These are phyloP conservation scores for Empis stercorea DNA, from an alignment of 2,888 invertebrate genomes.

Conservation along the genomic window DNA sequence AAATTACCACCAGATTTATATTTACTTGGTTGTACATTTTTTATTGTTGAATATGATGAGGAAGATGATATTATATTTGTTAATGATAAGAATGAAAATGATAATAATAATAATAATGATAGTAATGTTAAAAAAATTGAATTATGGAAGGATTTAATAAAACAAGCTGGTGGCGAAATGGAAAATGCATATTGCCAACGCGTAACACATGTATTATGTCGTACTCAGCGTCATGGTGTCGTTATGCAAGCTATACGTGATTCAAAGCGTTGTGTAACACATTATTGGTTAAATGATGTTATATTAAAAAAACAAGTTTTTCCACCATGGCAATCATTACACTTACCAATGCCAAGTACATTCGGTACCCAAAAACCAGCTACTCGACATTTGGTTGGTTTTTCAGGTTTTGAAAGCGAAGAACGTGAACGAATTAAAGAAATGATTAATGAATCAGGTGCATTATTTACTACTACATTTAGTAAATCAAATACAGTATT, in stretches of 20 bases:
- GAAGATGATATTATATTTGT: conserved; percentile 37
- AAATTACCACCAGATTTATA: conserved; percentile 82
- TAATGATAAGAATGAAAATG: not conserved
- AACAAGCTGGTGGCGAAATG: conserved; percentile 76
- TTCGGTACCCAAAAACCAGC: conserved; percentile 58
- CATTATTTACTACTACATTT: conserved; percentile 65
- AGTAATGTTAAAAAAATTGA: not conserved
- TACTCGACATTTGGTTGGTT: conserved; percentile 62
- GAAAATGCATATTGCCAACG: conserved; percentile 71
- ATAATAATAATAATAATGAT: not conserved
- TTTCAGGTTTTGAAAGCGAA: conserved; percentile 82
- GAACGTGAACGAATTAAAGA: conserved; percentile 69
- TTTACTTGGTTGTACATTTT: conserved; percentile 85
- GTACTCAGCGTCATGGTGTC: conserved; percentile 79
- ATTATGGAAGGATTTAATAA: conserved; percentile 50
- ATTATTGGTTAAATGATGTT: conserved; percentile 86
- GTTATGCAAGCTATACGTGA: conserved; percentile 69
- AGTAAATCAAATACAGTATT: conserved; percentile 67
- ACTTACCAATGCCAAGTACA: conserved; percentile 64
- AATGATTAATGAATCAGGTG: conserved; percentile 77
- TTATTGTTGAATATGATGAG: conserved; percentile 69
- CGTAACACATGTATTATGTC: conserved; percentile 85
- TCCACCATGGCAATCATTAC: conserved; percentile 89
- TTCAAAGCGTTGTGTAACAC: conserved; percentile 61
- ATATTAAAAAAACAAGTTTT: conserved; percentile 70